Percentiles rank a stretch among this genome's conserved stretches.
Conservation (phyloP, 2,797 vertebrate genomes). For the Urocyon cinereoargenteus region DNA sequence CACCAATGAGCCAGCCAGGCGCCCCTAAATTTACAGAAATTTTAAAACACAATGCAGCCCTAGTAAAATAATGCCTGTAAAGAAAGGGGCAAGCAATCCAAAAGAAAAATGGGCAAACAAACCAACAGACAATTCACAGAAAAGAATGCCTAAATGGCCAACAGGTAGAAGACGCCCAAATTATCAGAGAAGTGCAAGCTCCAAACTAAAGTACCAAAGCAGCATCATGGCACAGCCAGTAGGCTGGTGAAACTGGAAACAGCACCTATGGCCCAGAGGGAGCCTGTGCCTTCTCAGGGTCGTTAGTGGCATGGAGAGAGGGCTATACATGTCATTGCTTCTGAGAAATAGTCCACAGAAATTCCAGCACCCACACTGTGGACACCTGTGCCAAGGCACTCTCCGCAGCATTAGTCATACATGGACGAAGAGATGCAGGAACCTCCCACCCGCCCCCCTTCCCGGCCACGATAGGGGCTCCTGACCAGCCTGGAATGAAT, state of each 20-base stretch:
- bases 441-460: no score
- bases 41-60: not conserved
- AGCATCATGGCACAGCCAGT: fast-evolving
- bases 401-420: not conserved
- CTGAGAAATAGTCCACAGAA: not conserved
- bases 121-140: not conserved
- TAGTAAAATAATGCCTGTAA: not conserved
- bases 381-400: fast-evolving
- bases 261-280: not conserved
- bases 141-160: not conserved
- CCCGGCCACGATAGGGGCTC: fast-evolving
- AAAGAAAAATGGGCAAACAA: not conserved
- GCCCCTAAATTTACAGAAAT: not conserved
- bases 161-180: not conserved
- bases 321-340: fast-evolving
- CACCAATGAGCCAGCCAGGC: not conserved
- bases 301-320: fast-evolving
- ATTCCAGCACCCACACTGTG: not conserved
- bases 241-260: not conserved
- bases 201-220: not conserved
- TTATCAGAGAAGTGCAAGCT: not conserved
- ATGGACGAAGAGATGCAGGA: not conserved
- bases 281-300: not conserved
- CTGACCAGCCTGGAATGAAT: not conserved
- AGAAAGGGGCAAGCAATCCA: constrained; percentile 20